These are phyloP conservation scores for Carassius gibelio DNA, from an alignment of 2,113 vertebrate genomes.

Conservation along the genomic window DNA sequence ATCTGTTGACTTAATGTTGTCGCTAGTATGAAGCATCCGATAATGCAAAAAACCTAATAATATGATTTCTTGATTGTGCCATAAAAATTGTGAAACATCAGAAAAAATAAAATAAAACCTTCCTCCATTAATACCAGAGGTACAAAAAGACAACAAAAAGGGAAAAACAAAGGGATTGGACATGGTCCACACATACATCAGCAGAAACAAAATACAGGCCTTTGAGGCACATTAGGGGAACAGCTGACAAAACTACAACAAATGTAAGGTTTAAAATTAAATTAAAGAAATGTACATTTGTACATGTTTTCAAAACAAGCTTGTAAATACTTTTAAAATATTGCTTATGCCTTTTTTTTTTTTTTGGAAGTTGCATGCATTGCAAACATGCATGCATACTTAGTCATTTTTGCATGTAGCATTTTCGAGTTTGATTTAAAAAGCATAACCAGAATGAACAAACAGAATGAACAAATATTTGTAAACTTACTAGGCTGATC, in stretches of 20 bases:
- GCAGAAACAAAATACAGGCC: constrained; percentile 60
- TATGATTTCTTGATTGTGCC: background rate
- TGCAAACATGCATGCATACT: background rate
- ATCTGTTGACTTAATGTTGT: background rate
- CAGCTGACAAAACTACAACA: constrained; percentile 39
- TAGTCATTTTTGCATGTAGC: background rate
- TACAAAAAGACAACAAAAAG: constrained; percentile 61
- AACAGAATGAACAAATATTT: background rate
- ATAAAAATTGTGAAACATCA: background rate
- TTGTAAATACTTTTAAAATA: background rate
- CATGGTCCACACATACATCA: constrained; percentile 70
- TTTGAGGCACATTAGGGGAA: constrained; percentile 37
- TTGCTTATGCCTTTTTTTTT: background rate
- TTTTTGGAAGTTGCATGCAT: background rate
- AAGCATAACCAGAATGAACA: background rate
- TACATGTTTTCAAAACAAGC: background rate
- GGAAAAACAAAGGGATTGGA: constrained; percentile 69
- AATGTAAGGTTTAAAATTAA: background rate
- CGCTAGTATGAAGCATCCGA: background rate
- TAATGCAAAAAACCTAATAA: background rate
- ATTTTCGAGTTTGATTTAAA: background rate
- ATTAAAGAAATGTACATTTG: background rate
- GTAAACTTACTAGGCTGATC: constrained; percentile 58
- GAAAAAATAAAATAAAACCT: constrained; percentile 5
- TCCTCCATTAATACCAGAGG: constrained; percentile 66